Evolutionary conservation across 2,888 invertebrate genomes (phyloP).

Genomic region (Aphodius sticticus): DNA sequence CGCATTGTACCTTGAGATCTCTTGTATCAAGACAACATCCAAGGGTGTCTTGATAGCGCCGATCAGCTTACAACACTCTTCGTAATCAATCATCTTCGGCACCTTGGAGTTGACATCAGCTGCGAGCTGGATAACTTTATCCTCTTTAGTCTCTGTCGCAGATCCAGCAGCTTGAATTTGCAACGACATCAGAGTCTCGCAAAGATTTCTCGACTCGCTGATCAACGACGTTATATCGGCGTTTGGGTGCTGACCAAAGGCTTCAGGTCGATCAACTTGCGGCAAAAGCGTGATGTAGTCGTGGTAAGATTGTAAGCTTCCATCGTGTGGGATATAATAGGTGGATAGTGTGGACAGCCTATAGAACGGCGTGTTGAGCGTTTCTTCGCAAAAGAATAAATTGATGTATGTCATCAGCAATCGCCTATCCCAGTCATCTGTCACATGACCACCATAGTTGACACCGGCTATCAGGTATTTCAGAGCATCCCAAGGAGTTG

Average conservation of each 20-base stretch:
- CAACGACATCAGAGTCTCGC: constrained; percentile 80
- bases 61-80: constrained; percentile 77
- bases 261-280: constrained; percentile 82
- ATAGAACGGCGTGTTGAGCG: constrained; percentile 70
- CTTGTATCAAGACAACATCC: constrained; percentile 86
- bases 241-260: constrained; percentile 89
- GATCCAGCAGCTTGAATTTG: constrained; percentile 71
- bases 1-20: constrained; percentile 72
- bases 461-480: constrained; percentile 89
- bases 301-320: constrained; percentile 79
- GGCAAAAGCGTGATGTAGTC: constrained; percentile 84
- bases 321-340: constrained; percentile 86
- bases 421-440: constrained; percentile 78
- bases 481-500: constrained; percentile 89
- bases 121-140: constrained; percentile 73
- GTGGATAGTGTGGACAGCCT: constrained; percentile 77
- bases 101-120: constrained; percentile 76
- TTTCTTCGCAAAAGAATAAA: constrained; percentile 80
- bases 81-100: constrained; percentile 79
- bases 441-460: constrained; percentile 89
- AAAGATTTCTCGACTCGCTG: constrained; percentile 78
- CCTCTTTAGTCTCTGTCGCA: constrained; percentile 71
- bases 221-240: constrained; percentile 89
- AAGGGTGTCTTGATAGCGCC: constrained; percentile 78
- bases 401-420: constrained; percentile 84